phyloP scores from a whole-genome alignment of 2,797 vertebrate species.

The Pempheris klunzingeri region DNA sequence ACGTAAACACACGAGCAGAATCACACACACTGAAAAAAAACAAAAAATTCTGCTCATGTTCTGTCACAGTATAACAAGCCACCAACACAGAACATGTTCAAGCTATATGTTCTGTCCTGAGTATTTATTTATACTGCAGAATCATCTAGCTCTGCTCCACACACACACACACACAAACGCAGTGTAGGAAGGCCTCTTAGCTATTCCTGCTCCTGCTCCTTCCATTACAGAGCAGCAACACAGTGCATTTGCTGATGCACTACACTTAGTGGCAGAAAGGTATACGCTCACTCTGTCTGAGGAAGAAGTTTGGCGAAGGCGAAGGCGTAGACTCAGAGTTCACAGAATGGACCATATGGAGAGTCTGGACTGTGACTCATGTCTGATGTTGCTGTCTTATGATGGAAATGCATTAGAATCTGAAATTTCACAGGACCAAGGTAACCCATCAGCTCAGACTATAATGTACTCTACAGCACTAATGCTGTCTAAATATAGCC shows the following conservation, averaged over 20 bases:
- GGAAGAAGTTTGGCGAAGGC: not conserved
- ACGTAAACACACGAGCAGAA: not conserved
- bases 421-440: not conserved
- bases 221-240: slow-evolving; percentile 62
- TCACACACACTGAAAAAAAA: not conserved
- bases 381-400: not conserved
- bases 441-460: not conserved
- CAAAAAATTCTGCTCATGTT: slow-evolving; percentile 10
- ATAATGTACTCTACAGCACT: not conserved
- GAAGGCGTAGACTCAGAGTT: slow-evolving; percentile 8
- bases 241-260: slow-evolving; percentile 51
- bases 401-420: not conserved
- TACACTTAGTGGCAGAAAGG: slow-evolving; percentile 37
- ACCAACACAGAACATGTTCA: slow-evolving; percentile 19
- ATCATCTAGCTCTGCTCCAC: not conserved
- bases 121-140: slow-evolving; percentile 35
- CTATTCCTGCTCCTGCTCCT: slow-evolving; percentile 61
- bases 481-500: slow-evolving; percentile 4
- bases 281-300: not conserved
- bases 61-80: slow-evolving; percentile 15
- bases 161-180: slow-evolving; percentile 17
- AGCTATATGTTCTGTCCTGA: slow-evolving; percentile 2
- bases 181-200: slow-evolving; percentile 26
- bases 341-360: not conserved
- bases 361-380: slow-evolving; percentile 8